Evolutionary conservation across 2,113 vertebrate genomes (phyloP).

Genomic region (Astur gentilis): DNA sequence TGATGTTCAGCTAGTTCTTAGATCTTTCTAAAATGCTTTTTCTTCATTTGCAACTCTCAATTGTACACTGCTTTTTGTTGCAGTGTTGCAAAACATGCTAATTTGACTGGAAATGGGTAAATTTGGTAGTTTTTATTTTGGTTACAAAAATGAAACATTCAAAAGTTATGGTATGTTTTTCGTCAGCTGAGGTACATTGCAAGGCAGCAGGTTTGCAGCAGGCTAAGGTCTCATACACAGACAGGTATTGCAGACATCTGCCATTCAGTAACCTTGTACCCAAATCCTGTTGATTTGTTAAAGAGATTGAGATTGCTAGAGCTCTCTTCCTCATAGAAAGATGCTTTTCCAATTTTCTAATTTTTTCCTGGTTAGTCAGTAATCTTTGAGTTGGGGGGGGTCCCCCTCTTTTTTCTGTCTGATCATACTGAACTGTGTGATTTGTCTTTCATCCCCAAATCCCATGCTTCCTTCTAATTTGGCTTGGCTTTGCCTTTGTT

Average conservation of each 20-base stretch:
- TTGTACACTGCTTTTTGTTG: not conserved
- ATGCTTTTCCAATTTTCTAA: not conserved
- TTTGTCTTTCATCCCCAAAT: not conserved
- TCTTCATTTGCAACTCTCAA: not conserved
- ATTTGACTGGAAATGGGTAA: not conserved
- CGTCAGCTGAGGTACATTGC: not conserved
- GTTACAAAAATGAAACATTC: not conserved
- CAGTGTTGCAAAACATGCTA: not conserved
- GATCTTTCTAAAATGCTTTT: not conserved
- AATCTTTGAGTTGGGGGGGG: accelerated
- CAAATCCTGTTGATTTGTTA: not conserved
- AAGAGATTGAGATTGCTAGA: not conserved
- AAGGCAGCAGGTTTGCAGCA: not conserved
- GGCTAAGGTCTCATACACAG: not conserved
- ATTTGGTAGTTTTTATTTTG: not conserved
- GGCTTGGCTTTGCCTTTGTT: not conserved
- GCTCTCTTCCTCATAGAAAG: not conserved
- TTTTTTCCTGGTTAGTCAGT: not conserved
- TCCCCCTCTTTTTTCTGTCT: accelerated
- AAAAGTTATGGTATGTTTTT: not conserved
- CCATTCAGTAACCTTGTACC: not conserved
- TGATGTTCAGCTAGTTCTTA: not conserved
- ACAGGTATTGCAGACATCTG: not conserved
- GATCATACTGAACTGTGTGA: not conserved
- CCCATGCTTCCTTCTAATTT: not conserved